Evolutionary conservation across 2,113 vertebrate species (phyloP).

Genomic region (Chamaetylas fuelleborni): DNA sequence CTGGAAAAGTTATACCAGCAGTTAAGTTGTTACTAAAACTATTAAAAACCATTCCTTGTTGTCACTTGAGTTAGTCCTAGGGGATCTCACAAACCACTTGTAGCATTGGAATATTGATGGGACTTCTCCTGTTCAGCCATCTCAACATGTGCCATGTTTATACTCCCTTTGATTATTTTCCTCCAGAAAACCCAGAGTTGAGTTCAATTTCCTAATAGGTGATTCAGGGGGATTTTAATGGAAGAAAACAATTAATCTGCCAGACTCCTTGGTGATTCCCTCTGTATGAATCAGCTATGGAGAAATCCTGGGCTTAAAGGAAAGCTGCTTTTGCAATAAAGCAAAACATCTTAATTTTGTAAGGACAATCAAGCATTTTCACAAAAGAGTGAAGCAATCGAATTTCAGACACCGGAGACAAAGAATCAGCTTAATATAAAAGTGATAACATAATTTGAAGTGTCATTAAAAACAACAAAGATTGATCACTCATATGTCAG

Average conservation of each 20-base stretch:
- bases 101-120: background rate
- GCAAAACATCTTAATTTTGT: background rate
- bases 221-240: background rate
- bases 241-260: background rate
- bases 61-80: background rate
- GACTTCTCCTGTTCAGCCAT: background rate
- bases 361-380: background rate
- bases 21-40: background rate
- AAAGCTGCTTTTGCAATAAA: background rate
- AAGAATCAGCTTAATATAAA: constrained; percentile 13
- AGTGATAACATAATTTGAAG: background rate
- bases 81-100: background rate
- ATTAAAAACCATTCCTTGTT: background rate
- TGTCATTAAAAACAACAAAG: constrained; percentile 32
- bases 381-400: background rate
- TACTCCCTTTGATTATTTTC: background rate
- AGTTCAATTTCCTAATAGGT: background rate
- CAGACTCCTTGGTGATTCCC: background rate
- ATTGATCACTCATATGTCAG: background rate
- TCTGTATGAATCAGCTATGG: background rate
- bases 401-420: constrained; percentile 20
- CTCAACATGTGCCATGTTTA: background rate
- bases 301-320: background rate
- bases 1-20: background rate
- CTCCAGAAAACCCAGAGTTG: background rate